Percentiles rank a stretch among this genome's conserved stretches.
phyloP scores from a whole-genome alignment of 2,888 invertebrate genomes.

The Actias luna region DNA sequence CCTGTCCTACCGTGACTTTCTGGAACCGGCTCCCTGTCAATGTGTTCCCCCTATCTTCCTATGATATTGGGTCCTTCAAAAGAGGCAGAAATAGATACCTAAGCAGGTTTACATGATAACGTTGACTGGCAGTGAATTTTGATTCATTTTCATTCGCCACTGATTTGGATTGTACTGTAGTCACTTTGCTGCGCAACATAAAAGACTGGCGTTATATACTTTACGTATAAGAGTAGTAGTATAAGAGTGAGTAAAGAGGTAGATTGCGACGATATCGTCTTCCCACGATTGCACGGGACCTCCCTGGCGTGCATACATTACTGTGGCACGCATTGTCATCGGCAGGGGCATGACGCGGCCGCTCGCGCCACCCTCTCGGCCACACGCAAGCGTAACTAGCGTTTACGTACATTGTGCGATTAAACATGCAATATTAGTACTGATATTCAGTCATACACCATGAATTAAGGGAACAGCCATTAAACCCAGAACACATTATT shows the following conservation, averaged over 20 bases:
- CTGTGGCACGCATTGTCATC: constrained; percentile 58
- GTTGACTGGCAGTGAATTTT: no score
- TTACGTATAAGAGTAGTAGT: background rate
- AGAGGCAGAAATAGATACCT: no score
- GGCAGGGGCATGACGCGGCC: constrained; percentile 35
- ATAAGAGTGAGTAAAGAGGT: background rate
- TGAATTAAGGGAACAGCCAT: no score
- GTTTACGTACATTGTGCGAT: background rate
- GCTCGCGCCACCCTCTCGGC: constrained; percentile 36
- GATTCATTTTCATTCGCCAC: no score
- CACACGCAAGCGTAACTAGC: constrained; percentile 35
- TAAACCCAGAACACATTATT: background rate
- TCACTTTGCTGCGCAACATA: no score
- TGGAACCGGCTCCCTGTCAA: no score
- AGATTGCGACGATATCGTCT: constrained; percentile 52
- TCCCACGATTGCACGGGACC: constrained; percentile 71
- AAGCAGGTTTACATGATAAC: no score
- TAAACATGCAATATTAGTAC: background rate
- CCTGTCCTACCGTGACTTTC: no score
- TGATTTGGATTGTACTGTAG: no score
- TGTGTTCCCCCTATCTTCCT: no score
- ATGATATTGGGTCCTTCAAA: no score
- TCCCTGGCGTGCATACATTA: constrained; percentile 79
- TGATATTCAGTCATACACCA: background rate
- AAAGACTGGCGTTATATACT: no score